Base-by-base conservation (phyloP, 2,797 vertebrate species). In the Karalla daura region DNA sequence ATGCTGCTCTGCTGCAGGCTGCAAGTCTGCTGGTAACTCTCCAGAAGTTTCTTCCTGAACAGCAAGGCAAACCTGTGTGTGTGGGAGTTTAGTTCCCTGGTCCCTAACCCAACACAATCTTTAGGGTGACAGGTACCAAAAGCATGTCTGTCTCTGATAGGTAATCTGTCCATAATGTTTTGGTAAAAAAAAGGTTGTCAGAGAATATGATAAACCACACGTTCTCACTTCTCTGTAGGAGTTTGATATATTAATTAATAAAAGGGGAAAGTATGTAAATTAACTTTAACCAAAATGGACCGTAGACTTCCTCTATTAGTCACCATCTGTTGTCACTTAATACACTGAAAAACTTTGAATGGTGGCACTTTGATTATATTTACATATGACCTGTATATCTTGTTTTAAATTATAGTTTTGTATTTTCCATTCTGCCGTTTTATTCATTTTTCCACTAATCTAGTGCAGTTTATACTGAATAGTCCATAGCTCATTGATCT, bases 1-100 rank as follows among this genome's bases (percentile, higher is more conserved):
- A 63, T 63, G 45, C 40, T 51, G 36, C 25, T 63, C 49, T 23
- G 37, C 23, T 36, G 43, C 10, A 23, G 14, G 41, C 30, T 30
- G 33, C 7, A 13, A 33, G 41, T 74, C 39, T 28, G 39, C 54
- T 24, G 46, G 43, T 27, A 17, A 23, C 45, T 21, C 46, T 55
- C 35, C 27, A 20, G 25, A 53, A 24, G 40, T 49, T 32, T 51
- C 15, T 56, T 45, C 15, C 21, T 15, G 17, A 41, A 28, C 18
- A 45, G 25, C 1, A 4, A 32, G 21, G 11, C n/a, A 18, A 15
- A 49, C 36, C n/a, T 39, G 33, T 9, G 12, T 39, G 33, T 9
- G 12, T 9, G 13, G 27, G n/a, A 35, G 10, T 49, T 40, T 18
- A 18, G 36, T 17, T 46, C 15, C 21, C 14, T 27, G 28, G 47